Evolutionary conservation across 37 sponge, comb jelly and placozoan genomes (phyloP), one percentile per base, ranked within the genome.

Genomic region (Beroe ovata): DNA sequence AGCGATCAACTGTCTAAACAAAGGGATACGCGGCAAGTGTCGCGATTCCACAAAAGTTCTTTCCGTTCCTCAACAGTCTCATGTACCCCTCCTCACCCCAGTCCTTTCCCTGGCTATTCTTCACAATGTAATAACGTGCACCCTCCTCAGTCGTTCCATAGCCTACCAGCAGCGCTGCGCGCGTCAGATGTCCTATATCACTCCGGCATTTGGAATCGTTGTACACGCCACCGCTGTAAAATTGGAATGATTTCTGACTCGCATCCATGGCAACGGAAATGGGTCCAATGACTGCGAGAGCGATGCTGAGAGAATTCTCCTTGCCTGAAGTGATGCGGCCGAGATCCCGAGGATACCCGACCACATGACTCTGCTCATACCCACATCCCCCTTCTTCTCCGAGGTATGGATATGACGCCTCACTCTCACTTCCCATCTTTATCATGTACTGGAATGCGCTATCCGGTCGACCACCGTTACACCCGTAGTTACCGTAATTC

Each of bases 231-330:
- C 66, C 32, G 34, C 8, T 14, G 89, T 89, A 59, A 47, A 92
- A 91, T 72, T 94, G 94, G 89, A 95, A 96, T 41, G 92, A 92
- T 0, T 47, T 0, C 35, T 92, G 92, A 20, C 89, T 72, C 29
- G 97, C 97, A 72, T 96, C 97, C 22, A 96, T 94, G 30, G 97
- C 97, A 36, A 94, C 92, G 84, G 97, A 94, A 88, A 96, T 94
- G 18, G 97, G 97, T 1, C 95, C 95, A 8, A 92, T 88, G 30
- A 64, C 64, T 20, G 93, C 92, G 19, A 93, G 72, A 18, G 97
- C 97, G n/a, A 92, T 60, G 21, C 61, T 64, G 32, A 96, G 92
- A 25, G 84, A 91, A 33, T 26, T 69, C 84, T 94, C 95, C 72
- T 94, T 91, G 29, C 84, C 92, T 23, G 14, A 21, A 16, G 88